Base-by-base conservation (phyloP, 2,888 invertebrate species). In the Eupithecia pulchellata region DNA sequence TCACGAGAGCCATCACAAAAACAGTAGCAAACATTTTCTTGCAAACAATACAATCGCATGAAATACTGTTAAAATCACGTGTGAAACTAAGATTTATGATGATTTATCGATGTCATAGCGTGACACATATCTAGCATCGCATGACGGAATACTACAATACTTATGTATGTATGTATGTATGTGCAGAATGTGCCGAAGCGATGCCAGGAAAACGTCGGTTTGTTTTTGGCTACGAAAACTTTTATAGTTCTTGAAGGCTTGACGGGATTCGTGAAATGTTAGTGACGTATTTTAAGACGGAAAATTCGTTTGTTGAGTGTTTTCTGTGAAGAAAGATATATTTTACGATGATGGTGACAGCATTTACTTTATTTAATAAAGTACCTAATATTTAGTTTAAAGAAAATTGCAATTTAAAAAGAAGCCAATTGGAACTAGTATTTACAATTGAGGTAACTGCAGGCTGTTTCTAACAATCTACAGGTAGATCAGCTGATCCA, bases 121-220 rank as follows among this genome's bases (percentile, higher is more conserved):
- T 47, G 27, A 47, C 63, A 25, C 14, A 25, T 63, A 63, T 63
- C 39, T 47, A 14, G 17, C 11, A 62, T 34, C 17, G 62, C 42
- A 39, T 42, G 39, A 34, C 63, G n/a, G 27, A 39, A 55, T 63
- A 64, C 55, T 42, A 27, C 42, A 71, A 71, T 61, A 64, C 64
- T 68, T 72, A 58, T 47, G n/a, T n/a, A n/a, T n/a, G n/a, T n/a
- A n/a, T n/a, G n/a, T n/a, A n/a, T n/a, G n/a, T n/a, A n/a, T n/a
- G 58, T 30, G 52, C 39, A 65, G 64, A 65, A 71, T 72, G 66
- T 63, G 63, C 17, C 34, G 47, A 65, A 62, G 57, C 68, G 62
- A 14, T 72, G 72, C 65, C 72, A 72, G 68, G 72, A 66, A 72
- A 68, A 62, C 27, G 68, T 57, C 72, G 3, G 11, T 47, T 36